Conservation (phyloP, 1,140 invertebrate species). For the Phthorimaea operculella region DNA sequence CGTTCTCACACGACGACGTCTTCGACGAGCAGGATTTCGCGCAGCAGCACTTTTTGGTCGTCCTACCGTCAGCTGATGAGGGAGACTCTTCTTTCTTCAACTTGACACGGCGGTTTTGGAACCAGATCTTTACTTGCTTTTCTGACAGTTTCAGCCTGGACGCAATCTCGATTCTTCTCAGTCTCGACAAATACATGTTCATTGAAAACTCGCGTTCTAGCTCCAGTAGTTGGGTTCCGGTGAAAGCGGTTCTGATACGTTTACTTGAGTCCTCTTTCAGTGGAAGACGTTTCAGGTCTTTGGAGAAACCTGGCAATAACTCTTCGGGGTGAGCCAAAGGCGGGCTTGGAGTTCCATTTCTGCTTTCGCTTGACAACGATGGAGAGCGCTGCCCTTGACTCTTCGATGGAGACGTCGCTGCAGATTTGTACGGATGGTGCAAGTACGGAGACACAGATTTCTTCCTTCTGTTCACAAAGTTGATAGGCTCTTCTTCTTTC, state of each 20-base stretch:
- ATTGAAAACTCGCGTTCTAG: conserved; percentile 91
- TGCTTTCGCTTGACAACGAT: conserved; percentile 58
- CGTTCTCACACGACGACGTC: conserved; percentile 42
- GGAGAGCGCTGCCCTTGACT: conserved; percentile 54
- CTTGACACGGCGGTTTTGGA: conserved; percentile 91
- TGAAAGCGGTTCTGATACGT: conserved; percentile 91
- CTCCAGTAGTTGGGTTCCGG: conserved; percentile 90
- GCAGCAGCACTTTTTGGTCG: conserved; percentile 52
- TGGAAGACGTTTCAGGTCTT: conserved; percentile 49
- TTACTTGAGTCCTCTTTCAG: conserved; percentile 75
- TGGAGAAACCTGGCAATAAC: conserved; percentile 55
- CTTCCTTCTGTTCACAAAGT: conserved; percentile 46
- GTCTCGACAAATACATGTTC: conserved; percentile 90
- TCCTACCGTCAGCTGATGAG: conserved; percentile 25
- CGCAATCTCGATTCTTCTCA: conserved; percentile 92
- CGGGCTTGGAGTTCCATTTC: conserved; percentile 69
- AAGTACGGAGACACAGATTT: conserved; percentile 56
- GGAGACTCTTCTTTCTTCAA: conserved; percentile 81
- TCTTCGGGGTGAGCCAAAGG: conserved; percentile 67
- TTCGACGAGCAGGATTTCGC: conserved; percentile 38
- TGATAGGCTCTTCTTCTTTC: conserved; percentile 45
- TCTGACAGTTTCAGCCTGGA: conserved; percentile 88
- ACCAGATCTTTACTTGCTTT: conserved; percentile 97
- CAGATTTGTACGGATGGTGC: conserved; percentile 60
- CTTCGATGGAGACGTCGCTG: conserved; percentile 52